These are phyloP conservation scores for Lepas anatifera DNA, from an alignment of 2,888 invertebrate species.

Conservation along the genomic window DNA sequence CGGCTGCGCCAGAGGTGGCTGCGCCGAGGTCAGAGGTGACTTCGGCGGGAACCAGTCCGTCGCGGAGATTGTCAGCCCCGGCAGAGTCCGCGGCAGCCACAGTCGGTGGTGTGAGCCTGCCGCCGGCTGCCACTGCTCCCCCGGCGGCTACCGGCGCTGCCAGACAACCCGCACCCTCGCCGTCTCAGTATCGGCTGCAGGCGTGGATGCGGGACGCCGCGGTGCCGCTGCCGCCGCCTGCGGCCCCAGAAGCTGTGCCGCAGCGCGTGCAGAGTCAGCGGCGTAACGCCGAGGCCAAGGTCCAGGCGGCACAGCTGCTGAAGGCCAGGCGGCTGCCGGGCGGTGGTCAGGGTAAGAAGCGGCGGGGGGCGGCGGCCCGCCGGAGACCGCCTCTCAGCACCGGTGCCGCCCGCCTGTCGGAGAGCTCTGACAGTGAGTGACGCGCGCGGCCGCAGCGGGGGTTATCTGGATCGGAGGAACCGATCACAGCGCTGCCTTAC, in stretches of 20 bases:
- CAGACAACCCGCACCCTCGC: no score
- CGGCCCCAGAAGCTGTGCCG: background rate
- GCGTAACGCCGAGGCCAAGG: background rate
- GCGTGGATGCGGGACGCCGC: no score
- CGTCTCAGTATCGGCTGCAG: no score
- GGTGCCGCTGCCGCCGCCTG: background rate
- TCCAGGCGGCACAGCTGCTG: background rate
- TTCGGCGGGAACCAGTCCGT: no score
- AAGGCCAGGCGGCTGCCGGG: background rate
- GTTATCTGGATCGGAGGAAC: no score
- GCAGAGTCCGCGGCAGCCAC: no score
- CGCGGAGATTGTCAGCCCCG: no score
- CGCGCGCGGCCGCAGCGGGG: background rate
- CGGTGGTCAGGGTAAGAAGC: background rate
- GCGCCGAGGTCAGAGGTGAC: background rate
- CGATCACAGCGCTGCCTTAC: no score
- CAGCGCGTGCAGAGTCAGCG: background rate
- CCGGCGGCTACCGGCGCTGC: no score
- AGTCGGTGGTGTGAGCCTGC: no score
- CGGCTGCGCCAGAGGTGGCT: background rate
- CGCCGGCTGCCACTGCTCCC: no score
- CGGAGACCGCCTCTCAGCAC: background rate
- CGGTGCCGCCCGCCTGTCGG: background rate
- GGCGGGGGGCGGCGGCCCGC: background rate
- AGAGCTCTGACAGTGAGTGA: background rate